A percentile compares a stretch with the other conserved stretches of the same genome.
These are phyloP conservation scores for Forbesichthys papilliferus DNA, from an alignment of 2,113 vertebrate species.

Conservation along the genomic window DNA sequence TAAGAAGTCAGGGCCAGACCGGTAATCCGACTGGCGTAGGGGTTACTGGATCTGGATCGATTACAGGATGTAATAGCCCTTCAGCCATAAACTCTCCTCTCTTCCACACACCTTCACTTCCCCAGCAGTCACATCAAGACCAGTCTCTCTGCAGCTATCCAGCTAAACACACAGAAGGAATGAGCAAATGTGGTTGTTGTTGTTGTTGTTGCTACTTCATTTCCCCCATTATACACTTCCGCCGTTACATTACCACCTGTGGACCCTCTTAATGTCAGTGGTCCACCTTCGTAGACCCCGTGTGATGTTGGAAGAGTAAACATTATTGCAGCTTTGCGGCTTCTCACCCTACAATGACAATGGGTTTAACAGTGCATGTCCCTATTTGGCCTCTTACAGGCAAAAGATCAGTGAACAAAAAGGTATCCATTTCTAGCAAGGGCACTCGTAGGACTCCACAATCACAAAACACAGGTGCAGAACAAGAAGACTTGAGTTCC, in stretches of 20 bases:
- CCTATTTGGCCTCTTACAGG: slow-evolving; percentile 42
- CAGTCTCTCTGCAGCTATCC: background rate
- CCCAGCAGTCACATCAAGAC: slow-evolving; percentile 47
- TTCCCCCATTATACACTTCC: slow-evolving; percentile 20
- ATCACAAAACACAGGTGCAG: slow-evolving; percentile 26
- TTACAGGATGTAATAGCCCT: slow-evolving; percentile 63
- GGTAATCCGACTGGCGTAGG: slow-evolving; percentile 63
- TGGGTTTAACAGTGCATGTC: slow-evolving; percentile 49
- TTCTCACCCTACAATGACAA: slow-evolving; percentile 11
- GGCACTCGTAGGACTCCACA: slow-evolving; percentile 54
- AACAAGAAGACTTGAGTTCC: background rate
- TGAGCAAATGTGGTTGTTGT: slow-evolving; percentile 1
- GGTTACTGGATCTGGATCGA: slow-evolving; percentile 65
- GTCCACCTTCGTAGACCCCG: too few relatives aligned
- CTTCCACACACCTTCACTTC: slow-evolving; percentile 47
- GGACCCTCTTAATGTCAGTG: too few relatives aligned
- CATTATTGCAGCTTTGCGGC: slow-evolving; percentile 5
- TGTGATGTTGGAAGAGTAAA: too few relatives aligned
- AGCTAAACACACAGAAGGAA: background rate
- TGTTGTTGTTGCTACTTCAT: background rate
- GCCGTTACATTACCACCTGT: background rate
- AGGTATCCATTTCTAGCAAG: slow-evolving; percentile 64
- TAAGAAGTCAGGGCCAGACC: slow-evolving; percentile 59
- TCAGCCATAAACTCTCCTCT: slow-evolving; percentile 44
- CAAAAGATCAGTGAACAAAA: slow-evolving; percentile 63